phyloP scores from a whole-genome alignment of 2,113 vertebrate species.

The Excalfactoria chinensis region DNA sequence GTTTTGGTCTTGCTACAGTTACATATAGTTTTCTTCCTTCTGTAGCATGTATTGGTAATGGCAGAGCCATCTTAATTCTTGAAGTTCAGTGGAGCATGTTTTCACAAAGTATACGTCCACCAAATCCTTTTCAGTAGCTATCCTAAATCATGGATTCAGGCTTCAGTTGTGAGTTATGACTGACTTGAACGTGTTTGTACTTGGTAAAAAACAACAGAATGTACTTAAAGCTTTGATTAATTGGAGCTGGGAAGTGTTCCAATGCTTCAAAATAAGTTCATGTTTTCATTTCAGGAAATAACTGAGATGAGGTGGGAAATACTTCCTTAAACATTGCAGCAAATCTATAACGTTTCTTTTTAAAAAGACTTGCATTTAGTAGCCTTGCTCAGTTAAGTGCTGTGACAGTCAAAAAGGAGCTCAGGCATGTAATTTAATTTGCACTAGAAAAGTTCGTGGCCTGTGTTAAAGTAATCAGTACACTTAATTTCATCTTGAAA shows the following conservation, averaged over 20 bases:
- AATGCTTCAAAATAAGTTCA: background rate
- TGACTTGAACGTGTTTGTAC: background rate
- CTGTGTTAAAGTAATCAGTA: background rate
- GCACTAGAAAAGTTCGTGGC: background rate
- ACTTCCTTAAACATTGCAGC: background rate
- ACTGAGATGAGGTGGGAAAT: background rate
- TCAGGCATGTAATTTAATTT: background rate
- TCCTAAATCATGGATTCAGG: background rate
- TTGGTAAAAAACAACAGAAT: background rate
- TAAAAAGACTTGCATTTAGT: background rate
- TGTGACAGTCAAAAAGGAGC: background rate
- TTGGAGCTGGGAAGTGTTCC: background rate
- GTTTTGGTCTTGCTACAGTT: background rate
- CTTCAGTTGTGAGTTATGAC: background rate
- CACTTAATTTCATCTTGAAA: background rate
- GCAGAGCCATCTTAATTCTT: background rate
- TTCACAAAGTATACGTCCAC: background rate
- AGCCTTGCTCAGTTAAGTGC: background rate
- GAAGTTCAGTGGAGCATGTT: background rate
- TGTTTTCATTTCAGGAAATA: background rate
- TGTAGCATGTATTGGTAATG: background rate
- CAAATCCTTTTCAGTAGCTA: background rate
- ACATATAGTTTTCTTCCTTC: background rate
- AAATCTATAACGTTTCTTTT: background rate
- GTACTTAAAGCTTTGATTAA: background rate